Conservation (phyloP, 1,140 invertebrate genomes). For the Neodiprion pinetum region DNA sequence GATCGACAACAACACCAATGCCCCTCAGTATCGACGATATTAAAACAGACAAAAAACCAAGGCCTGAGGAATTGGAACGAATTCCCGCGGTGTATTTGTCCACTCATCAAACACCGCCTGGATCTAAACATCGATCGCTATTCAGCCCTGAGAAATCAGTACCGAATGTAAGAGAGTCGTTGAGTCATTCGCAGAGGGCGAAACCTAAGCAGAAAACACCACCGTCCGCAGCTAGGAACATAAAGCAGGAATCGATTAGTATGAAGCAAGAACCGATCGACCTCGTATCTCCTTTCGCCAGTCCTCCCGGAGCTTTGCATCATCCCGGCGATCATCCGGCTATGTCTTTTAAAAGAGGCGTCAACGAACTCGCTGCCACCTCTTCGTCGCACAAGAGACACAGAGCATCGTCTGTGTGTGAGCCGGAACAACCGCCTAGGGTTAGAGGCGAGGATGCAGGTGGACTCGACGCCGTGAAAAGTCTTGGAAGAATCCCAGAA, state of each 20-base stretch:
- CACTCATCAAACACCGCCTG: slow-evolving; percentile 32
- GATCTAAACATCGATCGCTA: slow-evolving; percentile 48
- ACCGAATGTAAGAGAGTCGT: slow-evolving; percentile 39
- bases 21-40: slow-evolving; percentile 41
- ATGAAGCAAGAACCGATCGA: slow-evolving; percentile 37
- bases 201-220: slow-evolving; percentile 51
- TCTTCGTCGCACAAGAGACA: slow-evolving; percentile 36
- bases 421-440: slow-evolving; percentile 43
- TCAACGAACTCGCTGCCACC: slow-evolving; percentile 26
- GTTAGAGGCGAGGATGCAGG: slow-evolving; percentile 35
- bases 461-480: slow-evolving; percentile 41
- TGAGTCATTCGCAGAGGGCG: slow-evolving; percentile 36
- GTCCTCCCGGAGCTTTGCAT: slow-evolving; percentile 33
- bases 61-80: slow-evolving; percentile 29
- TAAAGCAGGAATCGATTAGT: slow-evolving; percentile 38
- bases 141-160: slow-evolving; percentile 65
- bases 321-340: slow-evolving; percentile 24
- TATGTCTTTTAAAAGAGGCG: slow-evolving; percentile 19
- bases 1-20: slow-evolving; percentile 24
- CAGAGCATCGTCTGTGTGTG: slow-evolving; percentile 46
- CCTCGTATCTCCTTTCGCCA: slow-evolving; percentile 43
- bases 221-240: slow-evolving; percentile 36
- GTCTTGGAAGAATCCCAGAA: slow-evolving; percentile 39
- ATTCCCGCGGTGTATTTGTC: slow-evolving; percentile 25
- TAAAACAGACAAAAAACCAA: slow-evolving; percentile 41